Evolutionary conservation across 2,797 vertebrate species (phyloP), one percentile per base, ranked within the genome.

Genomic region (Astyanax mexicanus): DNA sequence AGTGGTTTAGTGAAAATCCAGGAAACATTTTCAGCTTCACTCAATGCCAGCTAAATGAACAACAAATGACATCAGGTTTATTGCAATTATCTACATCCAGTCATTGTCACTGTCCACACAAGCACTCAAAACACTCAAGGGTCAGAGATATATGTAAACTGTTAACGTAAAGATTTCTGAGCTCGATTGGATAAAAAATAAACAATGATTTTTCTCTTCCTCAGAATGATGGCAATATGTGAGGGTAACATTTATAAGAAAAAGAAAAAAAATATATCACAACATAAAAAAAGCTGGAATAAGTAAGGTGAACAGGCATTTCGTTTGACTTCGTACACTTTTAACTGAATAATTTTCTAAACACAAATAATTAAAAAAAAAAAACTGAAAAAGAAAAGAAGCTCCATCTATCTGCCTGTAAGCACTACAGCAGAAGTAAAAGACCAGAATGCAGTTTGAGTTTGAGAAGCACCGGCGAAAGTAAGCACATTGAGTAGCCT

Each of bases 171-270:
- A 35, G 5, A 2, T 54, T 37, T 60, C 19, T 35, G 40, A 38
- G 58, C 51, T 75, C 73, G 69, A 83, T 67, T 12, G 21, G 64
- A 68, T 77, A 2, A 52, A n/a, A 72, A 75, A 74, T 35, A 25
- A 78, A 72, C 42, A 78, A 68, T 49, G 38, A 10, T 45, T 61
- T 37, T 42, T 5, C 29, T 29, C 29, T n/a, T 25, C 12, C 15
- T 55, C 21, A 9, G 10, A 6, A 35, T 49, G 65, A 15, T 29
- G 29, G 44, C 6, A 70, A 54, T 32, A 12, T 8, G 44, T 40
- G 45, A 55, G 49, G 49, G 67, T 69, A 44, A 72, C 19, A 21
- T 51, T 51, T 13, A 44, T 60, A 44, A 37, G 1, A 66, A 21
- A 49, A 69, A 42, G 42, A 8, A 44, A 76, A 45, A 11, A 52